phyloP scores from a whole-genome alignment of 92 coral and sea anemone genomes.

The Chrysogorgia sp. region DNA sequence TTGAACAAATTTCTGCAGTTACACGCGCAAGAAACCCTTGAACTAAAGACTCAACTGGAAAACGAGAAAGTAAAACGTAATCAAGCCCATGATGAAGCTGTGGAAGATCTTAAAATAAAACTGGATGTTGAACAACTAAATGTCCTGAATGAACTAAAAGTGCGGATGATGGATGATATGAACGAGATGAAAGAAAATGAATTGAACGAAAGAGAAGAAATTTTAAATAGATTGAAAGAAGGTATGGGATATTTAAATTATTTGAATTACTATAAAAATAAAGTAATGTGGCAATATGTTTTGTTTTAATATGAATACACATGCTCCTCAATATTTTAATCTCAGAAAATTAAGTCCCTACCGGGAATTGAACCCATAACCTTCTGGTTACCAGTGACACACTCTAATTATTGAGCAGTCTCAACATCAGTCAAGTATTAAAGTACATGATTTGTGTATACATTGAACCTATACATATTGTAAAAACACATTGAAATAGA shows the following conservation, averaged over 20 bases:
- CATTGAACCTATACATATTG: no score
- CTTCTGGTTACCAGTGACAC: no score
- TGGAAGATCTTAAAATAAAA: conserved; percentile 31
- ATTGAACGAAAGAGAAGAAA: conserved; percentile 50
- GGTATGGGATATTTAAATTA: neutral
- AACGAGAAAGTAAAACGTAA: conserved; percentile 64
- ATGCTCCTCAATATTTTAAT: neutral
- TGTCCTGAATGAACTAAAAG: conserved; percentile 70
- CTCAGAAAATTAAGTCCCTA: no score
- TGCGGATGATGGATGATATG: conserved; percentile 67
- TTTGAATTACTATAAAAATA: neutral
- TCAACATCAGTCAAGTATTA: no score
- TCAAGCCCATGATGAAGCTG: conserved; percentile 49
- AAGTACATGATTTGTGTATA: no score
- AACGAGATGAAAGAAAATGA: conserved; percentile 43
- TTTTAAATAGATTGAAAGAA: conserved; percentile 28
- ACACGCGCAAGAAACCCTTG: conserved; percentile 69
- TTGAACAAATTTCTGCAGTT: conserved; percentile 62
- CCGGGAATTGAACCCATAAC: no score
- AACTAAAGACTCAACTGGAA: conserved; percentile 68
- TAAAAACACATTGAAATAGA: no score
- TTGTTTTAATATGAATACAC: neutral
- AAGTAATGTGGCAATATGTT: neutral
- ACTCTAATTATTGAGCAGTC: no score
- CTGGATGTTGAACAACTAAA: conserved; percentile 71